Conservation (phyloP, 2,797 vertebrate genomes). For the Cygnus olor region DNA sequence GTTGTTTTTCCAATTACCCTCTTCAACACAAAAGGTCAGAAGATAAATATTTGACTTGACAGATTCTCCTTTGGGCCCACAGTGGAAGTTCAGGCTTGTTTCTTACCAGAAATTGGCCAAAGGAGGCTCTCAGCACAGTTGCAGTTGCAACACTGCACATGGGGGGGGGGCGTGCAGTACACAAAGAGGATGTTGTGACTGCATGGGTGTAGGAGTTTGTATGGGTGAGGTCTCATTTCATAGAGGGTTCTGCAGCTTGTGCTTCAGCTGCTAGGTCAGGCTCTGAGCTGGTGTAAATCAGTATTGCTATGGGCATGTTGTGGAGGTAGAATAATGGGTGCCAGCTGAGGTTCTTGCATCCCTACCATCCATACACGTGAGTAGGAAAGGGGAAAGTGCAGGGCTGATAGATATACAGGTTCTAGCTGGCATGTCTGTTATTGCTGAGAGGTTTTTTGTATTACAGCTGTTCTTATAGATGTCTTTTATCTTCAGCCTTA, state of each 20-base stretch:
- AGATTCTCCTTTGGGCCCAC: neutral
- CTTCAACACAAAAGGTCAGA: neutral
- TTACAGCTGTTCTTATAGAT: neutral
- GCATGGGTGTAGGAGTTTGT: fast-evolving
- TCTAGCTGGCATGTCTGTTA: fast-evolving
- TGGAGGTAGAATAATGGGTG: neutral
- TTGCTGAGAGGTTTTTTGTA: neutral
- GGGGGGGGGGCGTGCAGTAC: neutral
- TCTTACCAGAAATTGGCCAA: neutral
- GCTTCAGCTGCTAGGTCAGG: neutral
- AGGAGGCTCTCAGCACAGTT: neutral
- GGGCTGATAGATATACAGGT: neutral
- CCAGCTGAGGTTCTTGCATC: neutral
- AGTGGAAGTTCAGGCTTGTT: neutral
- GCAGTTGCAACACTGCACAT: neutral
- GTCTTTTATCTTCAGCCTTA: neutral
- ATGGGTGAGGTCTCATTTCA: neutral
- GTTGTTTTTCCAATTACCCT: slow-evolving; percentile 12
- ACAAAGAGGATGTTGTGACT: neutral
- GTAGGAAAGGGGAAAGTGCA: neutral
- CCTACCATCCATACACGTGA: neutral
- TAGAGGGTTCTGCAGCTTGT: no score
- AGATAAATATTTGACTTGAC: slow-evolving; percentile 13
- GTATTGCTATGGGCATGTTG: neutral
- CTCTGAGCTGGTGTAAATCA: neutral